Conservation (phyloP, 2,113 vertebrate genomes). For the Brachyhypopomus gauderio region DNA sequence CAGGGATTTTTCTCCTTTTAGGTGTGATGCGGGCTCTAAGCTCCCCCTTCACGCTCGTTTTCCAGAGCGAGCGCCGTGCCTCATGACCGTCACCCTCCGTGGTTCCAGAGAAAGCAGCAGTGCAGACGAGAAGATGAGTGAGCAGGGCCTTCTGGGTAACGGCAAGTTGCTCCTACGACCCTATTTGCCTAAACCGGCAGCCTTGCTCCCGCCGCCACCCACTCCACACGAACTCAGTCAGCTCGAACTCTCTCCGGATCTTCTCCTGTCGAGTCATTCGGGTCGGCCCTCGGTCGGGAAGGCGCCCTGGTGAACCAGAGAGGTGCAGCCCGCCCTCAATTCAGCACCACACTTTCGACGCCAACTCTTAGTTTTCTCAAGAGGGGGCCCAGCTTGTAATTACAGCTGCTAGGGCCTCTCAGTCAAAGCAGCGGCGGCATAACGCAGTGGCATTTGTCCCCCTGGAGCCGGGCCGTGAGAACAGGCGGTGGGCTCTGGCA, state of each 20-base stretch:
- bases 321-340: slow-evolving; percentile 19
- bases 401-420: slow-evolving; percentile 24
- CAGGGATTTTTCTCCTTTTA: background rate
- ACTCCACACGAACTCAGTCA: slow-evolving; percentile 5
- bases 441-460: slow-evolving; percentile 47
- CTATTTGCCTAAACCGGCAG: background rate
- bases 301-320: slow-evolving; percentile 3
- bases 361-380: background rate
- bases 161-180: background rate
- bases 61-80: background rate
- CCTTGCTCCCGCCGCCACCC: slow-evolving; percentile 14
- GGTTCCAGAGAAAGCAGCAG: too few species aligned
- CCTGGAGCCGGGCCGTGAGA: background rate
- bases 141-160: background rate
- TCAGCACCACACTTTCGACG: background rate
- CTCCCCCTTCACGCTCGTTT: background rate
- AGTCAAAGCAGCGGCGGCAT: slow-evolving; percentile 20
- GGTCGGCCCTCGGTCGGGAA: slow-evolving; percentile 18
- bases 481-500: slow-evolving; percentile 10
- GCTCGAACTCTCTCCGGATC: slow-evolving; percentile 24
- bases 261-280: slow-evolving; percentile 41
- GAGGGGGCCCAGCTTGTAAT: slow-evolving; percentile 33
- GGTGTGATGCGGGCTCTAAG: background rate
- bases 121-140: background rate
- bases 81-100: background rate